A percentile compares a stretch with the other conserved stretches of the same genome.
Conservation (phyloP, 2,797 vertebrate genomes). For the Cuculus canorus region DNA sequence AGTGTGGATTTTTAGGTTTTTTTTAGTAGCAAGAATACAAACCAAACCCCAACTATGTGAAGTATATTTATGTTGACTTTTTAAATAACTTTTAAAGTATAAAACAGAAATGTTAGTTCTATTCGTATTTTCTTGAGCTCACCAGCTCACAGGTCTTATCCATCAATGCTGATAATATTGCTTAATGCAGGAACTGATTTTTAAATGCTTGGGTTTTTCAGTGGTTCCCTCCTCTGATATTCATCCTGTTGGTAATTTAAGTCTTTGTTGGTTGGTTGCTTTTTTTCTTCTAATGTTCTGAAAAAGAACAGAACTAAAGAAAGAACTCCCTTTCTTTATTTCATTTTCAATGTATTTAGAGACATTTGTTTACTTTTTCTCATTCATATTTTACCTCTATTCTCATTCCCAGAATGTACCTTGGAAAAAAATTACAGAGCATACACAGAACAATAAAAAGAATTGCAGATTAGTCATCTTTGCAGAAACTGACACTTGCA, state of each 20-base stretch:
- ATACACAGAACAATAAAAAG: not conserved
- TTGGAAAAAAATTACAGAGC: not conserved
- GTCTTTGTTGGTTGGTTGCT: not conserved
- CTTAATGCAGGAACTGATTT: not conserved
- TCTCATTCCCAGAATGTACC: fast-evolving
- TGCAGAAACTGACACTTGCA: not conserved
- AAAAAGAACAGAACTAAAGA: not conserved
- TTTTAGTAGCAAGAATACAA: not conserved
- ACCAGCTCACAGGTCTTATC: not conserved
- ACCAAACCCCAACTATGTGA: fast-evolving
- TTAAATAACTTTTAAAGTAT: not conserved
- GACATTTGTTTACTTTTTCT: not conserved
- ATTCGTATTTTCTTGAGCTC: not conserved
- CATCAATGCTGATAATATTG: not conserved
- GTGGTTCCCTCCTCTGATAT: not conserved
- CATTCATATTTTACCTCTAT: not conserved
- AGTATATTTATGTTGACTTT: not conserved
- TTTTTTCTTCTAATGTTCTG: not conserved
- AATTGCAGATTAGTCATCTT: not conserved
- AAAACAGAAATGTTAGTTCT: not conserved
- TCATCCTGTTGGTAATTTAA: not conserved
- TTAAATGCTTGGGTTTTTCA: not conserved
- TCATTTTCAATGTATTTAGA: not conserved
- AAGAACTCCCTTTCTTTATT: not conserved
- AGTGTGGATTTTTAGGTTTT: not conserved